Evolutionary conservation across 2,113 vertebrate genomes (phyloP), one percentile per base, ranked within the genome.

Genomic region (Gambusia holbrooki): DNA sequence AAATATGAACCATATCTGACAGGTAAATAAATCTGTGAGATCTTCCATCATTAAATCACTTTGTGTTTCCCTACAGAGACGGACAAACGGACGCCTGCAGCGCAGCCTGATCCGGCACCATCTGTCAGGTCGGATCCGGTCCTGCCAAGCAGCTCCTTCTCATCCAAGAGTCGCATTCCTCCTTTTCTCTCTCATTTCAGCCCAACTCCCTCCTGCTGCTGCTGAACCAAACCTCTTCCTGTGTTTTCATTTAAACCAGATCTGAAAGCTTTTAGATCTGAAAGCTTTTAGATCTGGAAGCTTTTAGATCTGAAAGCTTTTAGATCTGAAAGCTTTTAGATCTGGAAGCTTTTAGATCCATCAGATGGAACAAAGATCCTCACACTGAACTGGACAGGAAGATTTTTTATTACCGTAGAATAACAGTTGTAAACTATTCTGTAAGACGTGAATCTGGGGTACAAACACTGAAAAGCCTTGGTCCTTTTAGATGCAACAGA

Each of bases 91-190:
- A 64, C 28, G 15, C 48, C 71, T 42, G 15, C 33, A 66, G 51
- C 32, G 72, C 71, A 77, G 51, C 75, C 71, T 86, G 86, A 83
- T 83, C 86, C 77, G 69, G 48, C 69, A 79, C 81, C 86, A 88
- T 88, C 85, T 86, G 86, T 84, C 72, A 3, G 27, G 74, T 82
- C 76, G 78, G 79, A 78, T 66, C 30, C 73, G 22, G 29, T 15
- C 60, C 75, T 35, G 40, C 40, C 45, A 22, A 13, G 77, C 10
- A 75, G 72, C 67, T 76, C 35, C 75, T 64, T 22, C 9, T 66
- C 17, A 54, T 71, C 62, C 40, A 64, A 28, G 60, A 35, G 77
- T 0, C 61, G 42, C 54, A 63, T 66, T 69, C 61, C 25, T 4
- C 9, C 3, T 11, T 35, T 63, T 6, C 3, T 45, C 37, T 27